Conservation (phyloP, 2,113 vertebrate genomes). For the Microcebus tavaratra region DNA sequence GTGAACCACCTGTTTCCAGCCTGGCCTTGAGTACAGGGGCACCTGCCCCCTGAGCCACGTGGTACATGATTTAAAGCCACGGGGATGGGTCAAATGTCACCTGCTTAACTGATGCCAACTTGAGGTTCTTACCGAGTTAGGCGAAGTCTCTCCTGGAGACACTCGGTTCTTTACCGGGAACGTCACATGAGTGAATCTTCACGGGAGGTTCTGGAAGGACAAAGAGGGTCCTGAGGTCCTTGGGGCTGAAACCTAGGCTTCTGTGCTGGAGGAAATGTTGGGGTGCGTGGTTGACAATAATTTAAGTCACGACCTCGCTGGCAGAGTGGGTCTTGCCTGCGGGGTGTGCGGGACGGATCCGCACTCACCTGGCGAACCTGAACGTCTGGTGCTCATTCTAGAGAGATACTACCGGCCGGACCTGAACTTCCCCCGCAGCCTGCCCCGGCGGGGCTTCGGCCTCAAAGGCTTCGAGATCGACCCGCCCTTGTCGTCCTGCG, state of each 20-base stretch:
- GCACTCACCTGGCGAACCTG: rapidly evolving
- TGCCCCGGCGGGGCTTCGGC: constrained; percentile 72
- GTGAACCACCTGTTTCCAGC: background rate
- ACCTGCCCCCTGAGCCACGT: background rate
- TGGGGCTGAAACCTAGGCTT: background rate
- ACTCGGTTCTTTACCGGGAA: background rate
- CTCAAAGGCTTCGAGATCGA: constrained; percentile 80
- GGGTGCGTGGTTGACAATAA: rapidly evolving
- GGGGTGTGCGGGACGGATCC: rapidly evolving
- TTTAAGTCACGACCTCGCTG: background rate
- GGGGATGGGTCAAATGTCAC: background rate
- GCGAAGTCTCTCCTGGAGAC: background rate
- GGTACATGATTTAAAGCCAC: background rate
- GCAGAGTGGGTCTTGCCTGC: rapidly evolving
- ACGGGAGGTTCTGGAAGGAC: rapidly evolving
- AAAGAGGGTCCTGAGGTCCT: rapidly evolving
- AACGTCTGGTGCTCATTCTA: background rate
- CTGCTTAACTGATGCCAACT: background rate
- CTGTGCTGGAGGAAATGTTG: background rate
- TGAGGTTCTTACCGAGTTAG: background rate
- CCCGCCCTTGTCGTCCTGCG: constrained; percentile 86
- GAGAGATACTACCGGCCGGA: constrained; percentile 85
- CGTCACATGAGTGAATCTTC: background rate
- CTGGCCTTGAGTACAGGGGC: background rate
- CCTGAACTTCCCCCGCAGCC: constrained; percentile 83